Percentiles rank a stretch among this genome's conserved stretches.
These are phyloP conservation scores for Cyprinodon brontotheroides DNA, from an alignment of 2,113 vertebrate species.

Conservation along the genomic window DNA sequence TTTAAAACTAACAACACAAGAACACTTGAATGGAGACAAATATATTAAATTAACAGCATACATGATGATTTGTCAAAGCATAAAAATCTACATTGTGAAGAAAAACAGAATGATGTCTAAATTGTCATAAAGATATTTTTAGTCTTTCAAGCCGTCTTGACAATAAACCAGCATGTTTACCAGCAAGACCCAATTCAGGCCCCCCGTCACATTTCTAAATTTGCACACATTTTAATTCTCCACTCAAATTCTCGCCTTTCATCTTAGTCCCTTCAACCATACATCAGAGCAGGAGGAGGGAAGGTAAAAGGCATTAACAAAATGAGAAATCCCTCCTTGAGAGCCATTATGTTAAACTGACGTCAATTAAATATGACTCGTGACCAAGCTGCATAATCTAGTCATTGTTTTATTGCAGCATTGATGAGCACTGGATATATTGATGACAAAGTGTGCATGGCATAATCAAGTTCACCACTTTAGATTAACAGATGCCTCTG, in stretches of 20 bases:
- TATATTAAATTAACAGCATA: neutral
- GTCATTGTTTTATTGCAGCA: slow-evolving; percentile 5
- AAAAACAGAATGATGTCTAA: neutral
- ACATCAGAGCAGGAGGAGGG: neutral
- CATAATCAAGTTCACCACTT: neutral
- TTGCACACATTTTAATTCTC: slow-evolving; percentile 3
- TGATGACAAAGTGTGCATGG: neutral
- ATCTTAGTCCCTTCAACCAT: neutral
- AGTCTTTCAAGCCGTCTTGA: neutral
- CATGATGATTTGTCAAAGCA: neutral
- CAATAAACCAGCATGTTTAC: neutral
- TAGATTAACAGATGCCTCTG: slow-evolving; percentile 1
- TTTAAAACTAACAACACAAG: neutral
- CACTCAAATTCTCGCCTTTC: neutral
- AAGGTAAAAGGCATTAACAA: slow-evolving; percentile 3
- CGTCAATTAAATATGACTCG: slow-evolving; percentile 1
- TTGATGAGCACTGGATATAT: neutral
- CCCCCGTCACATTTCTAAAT: slow-evolving; percentile 1
- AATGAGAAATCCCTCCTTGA: neutral
- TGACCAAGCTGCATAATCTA: slow-evolving; percentile 4
- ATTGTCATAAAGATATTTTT: neutral
- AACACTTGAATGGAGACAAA: neutral
- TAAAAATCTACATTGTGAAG: neutral
- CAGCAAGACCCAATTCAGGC: neutral
- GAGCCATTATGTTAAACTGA: slow-evolving; percentile 4